Conservation (phyloP, 1,140 invertebrate species). For the Nasonia vitripennis region DNA sequence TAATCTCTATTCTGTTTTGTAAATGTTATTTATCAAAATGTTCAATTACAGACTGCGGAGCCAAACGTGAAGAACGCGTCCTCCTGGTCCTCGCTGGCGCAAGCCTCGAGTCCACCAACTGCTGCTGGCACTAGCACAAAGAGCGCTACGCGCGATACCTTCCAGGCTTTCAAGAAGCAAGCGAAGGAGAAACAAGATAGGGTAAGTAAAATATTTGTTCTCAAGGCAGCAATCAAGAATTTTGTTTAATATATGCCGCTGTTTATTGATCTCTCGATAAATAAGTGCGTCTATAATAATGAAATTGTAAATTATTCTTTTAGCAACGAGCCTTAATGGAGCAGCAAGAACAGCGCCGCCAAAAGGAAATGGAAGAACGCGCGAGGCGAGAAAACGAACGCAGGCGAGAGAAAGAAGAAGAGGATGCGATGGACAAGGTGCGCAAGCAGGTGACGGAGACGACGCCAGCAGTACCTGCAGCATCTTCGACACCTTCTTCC, state of each 20-base stretch:
- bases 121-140: constrained; percentile 78
- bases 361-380: constrained; percentile 89
- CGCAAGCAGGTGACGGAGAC: constrained; percentile 74
- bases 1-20: background rate
- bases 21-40: constrained; percentile 16
- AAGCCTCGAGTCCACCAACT: constrained; percentile 82
- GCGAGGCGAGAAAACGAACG: constrained; percentile 86
- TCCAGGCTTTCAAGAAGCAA: constrained; percentile 93
- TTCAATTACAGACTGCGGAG: constrained; percentile 72
- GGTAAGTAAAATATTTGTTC: constrained; percentile 67
- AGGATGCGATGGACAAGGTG: constrained; percentile 84
- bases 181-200: constrained; percentile 95
- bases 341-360: constrained; percentile 86
- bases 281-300: background rate
- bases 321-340: constrained; percentile 88
- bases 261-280: background rate
- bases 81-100: constrained; percentile 93
- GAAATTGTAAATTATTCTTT: constrained; percentile 52
- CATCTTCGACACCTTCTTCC: constrained; percentile 63
- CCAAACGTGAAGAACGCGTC: constrained; percentile 91
- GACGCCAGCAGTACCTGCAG: constrained; percentile 69
- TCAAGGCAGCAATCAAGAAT: background rate
- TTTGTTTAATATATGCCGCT: background rate
- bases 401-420: constrained; percentile 86
- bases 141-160: constrained; percentile 79